phyloP scores from a whole-genome alignment of 1,140 invertebrate species.

The Cotesia vestalis region DNA sequence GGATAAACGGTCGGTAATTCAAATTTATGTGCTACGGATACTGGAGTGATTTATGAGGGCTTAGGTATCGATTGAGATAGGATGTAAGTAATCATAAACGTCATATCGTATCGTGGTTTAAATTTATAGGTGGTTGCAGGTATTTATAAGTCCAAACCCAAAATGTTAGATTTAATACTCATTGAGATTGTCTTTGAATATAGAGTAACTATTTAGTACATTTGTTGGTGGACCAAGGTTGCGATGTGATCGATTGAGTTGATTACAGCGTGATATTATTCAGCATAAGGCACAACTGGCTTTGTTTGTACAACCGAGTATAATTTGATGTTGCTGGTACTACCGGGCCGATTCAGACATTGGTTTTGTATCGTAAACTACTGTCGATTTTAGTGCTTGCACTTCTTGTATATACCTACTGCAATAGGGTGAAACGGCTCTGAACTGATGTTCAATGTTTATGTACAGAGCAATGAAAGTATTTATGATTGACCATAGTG shows the following conservation, averaged over 20 bases:
- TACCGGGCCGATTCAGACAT: neutral
- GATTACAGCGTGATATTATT: slow-evolving; percentile 33
- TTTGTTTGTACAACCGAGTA: neutral
- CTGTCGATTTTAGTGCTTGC: neutral
- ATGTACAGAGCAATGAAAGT: too few species aligned
- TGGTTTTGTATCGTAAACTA: neutral
- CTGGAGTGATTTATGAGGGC: neutral
- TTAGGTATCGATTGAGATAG: neutral
- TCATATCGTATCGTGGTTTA: too few species aligned
- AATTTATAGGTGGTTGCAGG: slow-evolving; percentile 39
- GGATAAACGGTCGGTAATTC: too few species aligned
- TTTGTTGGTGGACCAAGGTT: slow-evolving; percentile 28
- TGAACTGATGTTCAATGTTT: too few species aligned
- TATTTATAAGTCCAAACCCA: neutral
- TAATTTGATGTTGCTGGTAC: slow-evolving; percentile 29
- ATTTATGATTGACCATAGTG: too few species aligned
- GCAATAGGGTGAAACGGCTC: too few species aligned
- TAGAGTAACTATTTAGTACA: slow-evolving; percentile 22
- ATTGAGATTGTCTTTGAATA: slow-evolving; percentile 22
- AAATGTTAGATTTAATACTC: slow-evolving; percentile 6
- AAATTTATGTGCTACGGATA: too few species aligned
- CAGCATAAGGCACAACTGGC: slow-evolving; percentile 11
- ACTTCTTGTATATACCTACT: too few species aligned
- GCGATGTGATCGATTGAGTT: slow-evolving; percentile 20
- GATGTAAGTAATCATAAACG: too few species aligned